A percentile compares a stretch with the other conserved stretches of the same genome.
These are phyloP conservation scores for Manacus vitellinus DNA, from an alignment of 2,113 vertebrate genomes.

Conservation along the genomic window DNA sequence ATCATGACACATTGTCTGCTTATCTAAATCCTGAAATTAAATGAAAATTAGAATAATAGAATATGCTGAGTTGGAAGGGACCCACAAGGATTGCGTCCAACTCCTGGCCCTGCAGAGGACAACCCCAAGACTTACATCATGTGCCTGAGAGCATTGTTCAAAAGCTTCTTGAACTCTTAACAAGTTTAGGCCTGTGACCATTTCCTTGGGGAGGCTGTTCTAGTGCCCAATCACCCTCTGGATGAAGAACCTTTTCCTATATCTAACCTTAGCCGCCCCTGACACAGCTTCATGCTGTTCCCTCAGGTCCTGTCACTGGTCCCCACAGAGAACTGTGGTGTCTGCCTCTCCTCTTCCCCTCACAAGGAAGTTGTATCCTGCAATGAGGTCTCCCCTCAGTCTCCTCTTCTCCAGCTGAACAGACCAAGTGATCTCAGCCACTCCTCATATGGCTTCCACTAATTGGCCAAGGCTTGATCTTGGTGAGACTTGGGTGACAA, in stretches of 20 bases:
- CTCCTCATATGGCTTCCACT: background rate
- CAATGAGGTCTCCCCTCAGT: background rate
- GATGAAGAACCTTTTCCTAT: background rate
- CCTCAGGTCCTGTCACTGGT: fast-evolving
- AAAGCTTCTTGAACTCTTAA: background rate
- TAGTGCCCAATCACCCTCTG: no score
- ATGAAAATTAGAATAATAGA: background rate
- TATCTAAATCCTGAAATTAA: background rate
- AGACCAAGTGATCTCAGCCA: background rate
- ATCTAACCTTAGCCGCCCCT: background rate
- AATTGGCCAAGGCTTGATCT: background rate
- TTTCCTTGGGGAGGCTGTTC: background rate
- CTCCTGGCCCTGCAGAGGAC: background rate
- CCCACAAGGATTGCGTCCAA: background rate
- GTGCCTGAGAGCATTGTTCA: background rate
- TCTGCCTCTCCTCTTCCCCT: background rate
- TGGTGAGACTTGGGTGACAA: background rate
- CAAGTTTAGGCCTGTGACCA: background rate
- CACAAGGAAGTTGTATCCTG: fast-evolving
- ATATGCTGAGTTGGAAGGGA: background rate
- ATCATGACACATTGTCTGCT: background rate
- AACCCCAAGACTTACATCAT: background rate
- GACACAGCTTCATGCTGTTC: background rate
- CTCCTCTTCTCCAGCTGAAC: background rate
- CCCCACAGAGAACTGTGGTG: no score